Evolutionary conservation across 2,888 invertebrate genomes (phyloP).

Genomic region (Coecobrya sp.): DNA sequence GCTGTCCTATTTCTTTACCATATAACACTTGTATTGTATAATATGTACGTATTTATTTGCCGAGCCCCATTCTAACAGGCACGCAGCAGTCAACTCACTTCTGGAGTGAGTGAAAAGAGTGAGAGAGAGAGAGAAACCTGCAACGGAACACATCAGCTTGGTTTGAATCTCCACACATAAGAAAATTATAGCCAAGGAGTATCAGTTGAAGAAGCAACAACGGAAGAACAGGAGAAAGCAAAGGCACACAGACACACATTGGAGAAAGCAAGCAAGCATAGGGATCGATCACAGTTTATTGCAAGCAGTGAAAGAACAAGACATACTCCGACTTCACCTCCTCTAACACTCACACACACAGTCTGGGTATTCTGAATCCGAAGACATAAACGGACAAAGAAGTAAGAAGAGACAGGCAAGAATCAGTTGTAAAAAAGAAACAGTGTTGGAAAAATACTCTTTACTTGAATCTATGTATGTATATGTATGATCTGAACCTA

Average conservation of each 20-base stretch:
- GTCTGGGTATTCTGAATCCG: background rate
- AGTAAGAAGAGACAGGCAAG: slow-evolving; percentile 27
- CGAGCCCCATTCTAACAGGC: slow-evolving; percentile 34
- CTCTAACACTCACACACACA: background rate
- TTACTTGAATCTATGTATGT: background rate
- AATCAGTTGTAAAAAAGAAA: slow-evolving; percentile 64
- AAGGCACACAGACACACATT: slow-evolving; percentile 60
- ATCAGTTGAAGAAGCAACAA: slow-evolving; percentile 46
- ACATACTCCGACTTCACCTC: background rate
- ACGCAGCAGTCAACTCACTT: slow-evolving; percentile 57
- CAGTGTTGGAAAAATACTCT: slow-evolving; percentile 17
- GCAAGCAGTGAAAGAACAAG: slow-evolving; percentile 51
- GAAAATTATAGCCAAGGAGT: slow-evolving; percentile 10
- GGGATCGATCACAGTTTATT: slow-evolving; percentile 80
- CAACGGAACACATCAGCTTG: slow-evolving; percentile 43
- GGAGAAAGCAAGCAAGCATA: slow-evolving; percentile 65
- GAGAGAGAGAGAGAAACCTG: slow-evolving; percentile 41
- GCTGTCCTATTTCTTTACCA: slow-evolving; percentile 10
- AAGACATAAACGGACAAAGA: slow-evolving; percentile 39
- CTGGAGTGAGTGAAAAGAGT: slow-evolving; percentile 65
- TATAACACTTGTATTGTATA: background rate
- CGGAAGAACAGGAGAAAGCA: slow-evolving; percentile 19
- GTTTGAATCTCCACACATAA: slow-evolving; percentile 26
- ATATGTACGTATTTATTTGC: slow-evolving; percentile 45
- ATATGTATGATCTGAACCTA: background rate